Evolutionary conservation across 2,888 invertebrate species (phyloP).

Genomic region (Drosophila mulleri): DNA sequence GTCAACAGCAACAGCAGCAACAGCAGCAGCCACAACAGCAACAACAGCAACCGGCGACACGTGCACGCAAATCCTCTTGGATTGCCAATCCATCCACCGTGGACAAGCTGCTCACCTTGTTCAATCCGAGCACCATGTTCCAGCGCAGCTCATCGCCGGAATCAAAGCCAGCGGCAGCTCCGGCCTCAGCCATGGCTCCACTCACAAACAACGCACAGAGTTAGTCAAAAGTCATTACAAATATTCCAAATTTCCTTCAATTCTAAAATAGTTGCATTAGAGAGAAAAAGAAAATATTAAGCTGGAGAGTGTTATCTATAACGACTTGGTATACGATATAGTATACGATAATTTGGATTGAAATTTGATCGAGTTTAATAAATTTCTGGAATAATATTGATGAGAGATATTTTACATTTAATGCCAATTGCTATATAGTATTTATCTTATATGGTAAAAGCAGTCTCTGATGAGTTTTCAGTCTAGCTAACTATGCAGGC

Average conservation of each 20-base stretch:
- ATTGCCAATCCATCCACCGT: constrained; percentile 88
- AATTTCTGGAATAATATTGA: too few species aligned
- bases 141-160: constrained; percentile 85
- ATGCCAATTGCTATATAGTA: too few species aligned
- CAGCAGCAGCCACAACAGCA: background rate
- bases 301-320: too few species aligned
- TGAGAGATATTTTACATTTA: too few species aligned
- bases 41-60: constrained; percentile 33
- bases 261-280: background rate
- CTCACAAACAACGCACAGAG: constrained; percentile 61
- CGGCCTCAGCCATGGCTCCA: constrained; percentile 18
- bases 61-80: constrained; percentile 88
- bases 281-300: background rate
- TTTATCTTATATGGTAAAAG: too few species aligned
- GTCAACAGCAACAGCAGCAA: background rate
- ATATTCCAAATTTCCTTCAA: background rate
- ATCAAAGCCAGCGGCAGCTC: constrained; percentile 43
- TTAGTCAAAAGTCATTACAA: constrained; percentile 41
- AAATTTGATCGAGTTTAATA: too few species aligned
- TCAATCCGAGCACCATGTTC: constrained; percentile 88
- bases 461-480: too few species aligned
- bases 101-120: constrained; percentile 88
- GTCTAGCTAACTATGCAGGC: too few species aligned
- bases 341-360: too few species aligned
- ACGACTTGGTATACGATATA: too few species aligned